These are phyloP conservation scores for Drosophila bunnanda DNA, from an alignment of 2,888 invertebrate genomes.

Conservation along the genomic window DNA sequence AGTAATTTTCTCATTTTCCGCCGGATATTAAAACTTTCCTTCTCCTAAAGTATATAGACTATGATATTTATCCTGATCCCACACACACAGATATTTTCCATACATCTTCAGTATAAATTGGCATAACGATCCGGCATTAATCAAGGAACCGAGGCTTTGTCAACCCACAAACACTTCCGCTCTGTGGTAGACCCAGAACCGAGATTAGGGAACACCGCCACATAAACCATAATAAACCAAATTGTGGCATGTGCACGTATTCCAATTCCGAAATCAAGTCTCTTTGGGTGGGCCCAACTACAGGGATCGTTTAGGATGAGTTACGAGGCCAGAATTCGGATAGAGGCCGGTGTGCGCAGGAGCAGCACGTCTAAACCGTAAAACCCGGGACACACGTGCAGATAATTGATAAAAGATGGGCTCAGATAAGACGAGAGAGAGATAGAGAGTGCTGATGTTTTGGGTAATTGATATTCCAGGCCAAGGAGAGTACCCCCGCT, in stretches of 20 bases:
- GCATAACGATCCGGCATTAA: slow-evolving; percentile 34
- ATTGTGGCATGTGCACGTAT: slow-evolving; percentile 71
- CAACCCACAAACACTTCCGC: slow-evolving; percentile 58
- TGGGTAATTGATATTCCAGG: slow-evolving; percentile 74
- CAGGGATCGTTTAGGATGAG: slow-evolving; percentile 69
- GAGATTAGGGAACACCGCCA: slow-evolving; percentile 13
- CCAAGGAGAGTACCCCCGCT: slow-evolving; percentile 59
- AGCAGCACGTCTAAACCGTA: slow-evolving; percentile 46
- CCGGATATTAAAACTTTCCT: neutral
- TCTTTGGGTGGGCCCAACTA: slow-evolving; percentile 62
- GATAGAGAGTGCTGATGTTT: slow-evolving; percentile 32
- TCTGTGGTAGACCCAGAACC: slow-evolving; percentile 17
- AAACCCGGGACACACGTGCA: slow-evolving; percentile 67
- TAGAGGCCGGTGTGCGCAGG: slow-evolving; percentile 52
- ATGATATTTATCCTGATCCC: neutral
- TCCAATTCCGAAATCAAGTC: slow-evolving; percentile 13
- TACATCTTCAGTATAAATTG: slow-evolving; percentile 55
- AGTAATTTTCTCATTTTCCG: neutral
- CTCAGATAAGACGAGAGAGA: slow-evolving; percentile 51
- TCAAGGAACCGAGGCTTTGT: slow-evolving; percentile 17
- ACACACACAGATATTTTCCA: neutral
- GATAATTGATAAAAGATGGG: slow-evolving; percentile 64
- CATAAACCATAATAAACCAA: slow-evolving; percentile 60
- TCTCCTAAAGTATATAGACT: neutral
- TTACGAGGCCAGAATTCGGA: slow-evolving; percentile 62